These are phyloP conservation scores for Gymnobelideus leadbeateri DNA, from an alignment of 2,113 vertebrate genomes.

Conservation along the genomic window DNA sequence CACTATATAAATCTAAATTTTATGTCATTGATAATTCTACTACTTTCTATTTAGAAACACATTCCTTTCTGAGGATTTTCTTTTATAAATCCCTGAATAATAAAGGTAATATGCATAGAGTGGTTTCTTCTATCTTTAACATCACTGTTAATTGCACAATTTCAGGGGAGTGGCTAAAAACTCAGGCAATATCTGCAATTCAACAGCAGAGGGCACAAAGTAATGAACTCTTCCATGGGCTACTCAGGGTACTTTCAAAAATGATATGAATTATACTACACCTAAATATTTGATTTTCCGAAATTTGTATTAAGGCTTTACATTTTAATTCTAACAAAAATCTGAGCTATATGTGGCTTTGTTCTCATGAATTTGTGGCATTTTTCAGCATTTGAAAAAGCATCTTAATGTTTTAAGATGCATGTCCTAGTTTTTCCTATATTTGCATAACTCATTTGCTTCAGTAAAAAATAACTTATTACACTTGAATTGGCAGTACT, in stretches of 20 bases:
- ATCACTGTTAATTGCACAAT: neutral
- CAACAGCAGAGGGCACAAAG: constrained; percentile 80
- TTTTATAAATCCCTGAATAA: neutral
- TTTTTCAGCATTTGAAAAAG: neutral
- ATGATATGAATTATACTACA: constrained; percentile 14
- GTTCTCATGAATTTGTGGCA: neutral
- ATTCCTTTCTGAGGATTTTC: neutral
- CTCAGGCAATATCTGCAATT: constrained; percentile 59
- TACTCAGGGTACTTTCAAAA: neutral
- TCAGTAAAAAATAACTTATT: constrained; percentile 20
- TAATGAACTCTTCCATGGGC: constrained; percentile 29
- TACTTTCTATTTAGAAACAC: neutral
- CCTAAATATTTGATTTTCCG: neutral
- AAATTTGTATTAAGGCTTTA: constrained; percentile 6
- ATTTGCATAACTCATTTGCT: constrained; percentile 16
- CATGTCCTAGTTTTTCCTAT: constrained; percentile 14
- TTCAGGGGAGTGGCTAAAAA: constrained; percentile 22
- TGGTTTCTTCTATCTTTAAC: neutral
- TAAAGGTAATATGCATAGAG: neutral
- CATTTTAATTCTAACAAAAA: constrained; percentile 25
- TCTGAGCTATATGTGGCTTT: constrained; percentile 24
- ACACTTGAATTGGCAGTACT: constrained; percentile 32
- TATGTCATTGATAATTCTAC: neutral
- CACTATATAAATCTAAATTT: neutral
- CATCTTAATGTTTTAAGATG: neutral